Conservation (phyloP, 2,888 invertebrate genomes). For the Oscheius sp. region DNA sequence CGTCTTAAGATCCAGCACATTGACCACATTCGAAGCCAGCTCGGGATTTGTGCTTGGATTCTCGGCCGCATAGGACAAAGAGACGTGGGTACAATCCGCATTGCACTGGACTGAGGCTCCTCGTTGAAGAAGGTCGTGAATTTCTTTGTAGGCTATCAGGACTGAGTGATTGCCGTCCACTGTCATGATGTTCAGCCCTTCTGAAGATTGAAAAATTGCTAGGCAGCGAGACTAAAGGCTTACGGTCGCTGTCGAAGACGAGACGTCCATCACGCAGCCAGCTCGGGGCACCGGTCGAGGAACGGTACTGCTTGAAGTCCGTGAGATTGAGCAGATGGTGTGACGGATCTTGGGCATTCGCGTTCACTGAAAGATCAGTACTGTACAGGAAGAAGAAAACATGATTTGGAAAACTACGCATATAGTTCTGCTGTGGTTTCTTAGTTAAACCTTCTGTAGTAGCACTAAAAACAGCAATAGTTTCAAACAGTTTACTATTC, state of each 20-base stretch:
- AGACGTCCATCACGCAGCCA: slow-evolving; percentile 19
- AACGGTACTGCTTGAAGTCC: slow-evolving; percentile 19
- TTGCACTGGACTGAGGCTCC: slow-evolving; percentile 21
- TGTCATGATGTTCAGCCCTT: not conserved
- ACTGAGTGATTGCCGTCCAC: not conserved
- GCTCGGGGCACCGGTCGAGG: not conserved
- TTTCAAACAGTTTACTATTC: no score
- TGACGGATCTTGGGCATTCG: slow-evolving; percentile 1
- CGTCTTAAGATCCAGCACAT: slow-evolving; percentile 17
- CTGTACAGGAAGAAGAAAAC: not conserved
- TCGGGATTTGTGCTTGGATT: slow-evolving; percentile 28
- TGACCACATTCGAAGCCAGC: slow-evolving; percentile 1
- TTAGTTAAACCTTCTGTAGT: no score
- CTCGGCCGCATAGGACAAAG: slow-evolving; percentile 6
- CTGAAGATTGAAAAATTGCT: not conserved
- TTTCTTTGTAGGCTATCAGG: slow-evolving; percentile 14
- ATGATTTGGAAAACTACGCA: not conserved
- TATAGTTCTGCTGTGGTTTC: not conserved
- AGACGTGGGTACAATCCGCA: slow-evolving; percentile 8
- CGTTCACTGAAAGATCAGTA: slow-evolving; percentile 12
- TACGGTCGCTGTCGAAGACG: slow-evolving; percentile 14
- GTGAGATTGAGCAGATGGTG: slow-evolving; percentile 23
- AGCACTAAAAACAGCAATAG: no score
- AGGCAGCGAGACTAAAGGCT: no score
- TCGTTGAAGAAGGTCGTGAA: slow-evolving; percentile 26